phyloP scores from a whole-genome alignment of 2,797 vertebrate genomes.

The Monodelphis domestica region DNA sequence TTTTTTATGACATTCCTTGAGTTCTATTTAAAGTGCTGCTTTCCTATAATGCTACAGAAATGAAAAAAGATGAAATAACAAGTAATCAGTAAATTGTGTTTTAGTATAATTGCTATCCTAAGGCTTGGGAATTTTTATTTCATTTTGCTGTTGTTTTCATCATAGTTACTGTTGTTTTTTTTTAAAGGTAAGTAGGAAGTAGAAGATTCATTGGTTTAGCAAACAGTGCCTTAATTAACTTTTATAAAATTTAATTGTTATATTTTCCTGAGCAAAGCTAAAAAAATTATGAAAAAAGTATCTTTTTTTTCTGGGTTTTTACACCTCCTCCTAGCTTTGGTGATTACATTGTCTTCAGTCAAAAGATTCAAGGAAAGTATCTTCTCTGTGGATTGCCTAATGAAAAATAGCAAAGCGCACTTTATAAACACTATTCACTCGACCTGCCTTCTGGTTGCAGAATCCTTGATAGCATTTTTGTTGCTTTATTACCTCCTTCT shows the following conservation, averaged over 20 bases:
- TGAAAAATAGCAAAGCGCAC: slow-evolving; percentile 19
- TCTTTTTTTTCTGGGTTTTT: not conserved
- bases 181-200: slow-evolving; percentile 57
- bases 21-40: not conserved
- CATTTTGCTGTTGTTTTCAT: no score
- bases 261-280: slow-evolving; percentile 31
- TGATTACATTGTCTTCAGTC: slow-evolving; percentile 61
- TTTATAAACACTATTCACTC: not conserved
- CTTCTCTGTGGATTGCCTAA: slow-evolving; percentile 32
- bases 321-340: slow-evolving; percentile 36
- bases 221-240: slow-evolving; percentile 56
- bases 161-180: slow-evolving; percentile 21
- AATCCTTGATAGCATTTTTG: not conserved
- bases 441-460: not conserved
- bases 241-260: slow-evolving; percentile 16
- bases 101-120: slow-evolving; percentile 47
- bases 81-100: no score
- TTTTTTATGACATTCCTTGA: no score
- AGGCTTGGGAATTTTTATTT: slow-evolving; percentile 53
- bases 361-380: slow-evolving; percentile 46
- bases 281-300: no score
- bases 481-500: no score
- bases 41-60: slow-evolving; percentile 33
- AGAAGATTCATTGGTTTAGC: slow-evolving; percentile 42
- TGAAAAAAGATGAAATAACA: not conserved